phyloP scores from a whole-genome alignment of 2,113 vertebrate genomes.

The Serilophus lunatus region DNA sequence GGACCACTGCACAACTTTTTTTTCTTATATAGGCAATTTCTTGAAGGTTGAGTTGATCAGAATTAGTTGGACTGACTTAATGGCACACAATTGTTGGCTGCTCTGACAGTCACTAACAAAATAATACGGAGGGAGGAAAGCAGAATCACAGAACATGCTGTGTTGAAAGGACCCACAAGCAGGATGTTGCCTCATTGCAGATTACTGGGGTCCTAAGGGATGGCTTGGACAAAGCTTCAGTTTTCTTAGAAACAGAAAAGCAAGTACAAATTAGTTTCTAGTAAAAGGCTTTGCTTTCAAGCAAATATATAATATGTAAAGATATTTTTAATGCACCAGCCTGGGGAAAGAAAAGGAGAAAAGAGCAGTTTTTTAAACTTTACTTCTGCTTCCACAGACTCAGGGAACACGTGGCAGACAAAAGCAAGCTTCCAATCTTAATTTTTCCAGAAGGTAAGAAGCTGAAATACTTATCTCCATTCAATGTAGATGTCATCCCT shows the following conservation, averaged over 20 bases:
- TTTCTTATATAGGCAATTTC: neutral
- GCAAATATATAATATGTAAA: neutral
- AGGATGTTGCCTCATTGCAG: neutral
- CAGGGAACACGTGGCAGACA: constrained; percentile 84
- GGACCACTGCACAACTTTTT: neutral
- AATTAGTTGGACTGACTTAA: neutral
- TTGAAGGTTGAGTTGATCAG: neutral
- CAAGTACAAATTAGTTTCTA: neutral
- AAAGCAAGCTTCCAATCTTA: constrained; percentile 90
- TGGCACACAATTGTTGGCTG: neutral
- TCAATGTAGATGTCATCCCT: neutral
- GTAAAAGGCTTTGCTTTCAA: neutral
- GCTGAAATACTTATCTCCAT: neutral
- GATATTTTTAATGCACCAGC: neutral
- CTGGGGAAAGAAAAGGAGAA: neutral
- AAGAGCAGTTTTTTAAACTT: neutral
- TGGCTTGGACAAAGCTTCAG: neutral
- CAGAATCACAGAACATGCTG: too few species aligned
- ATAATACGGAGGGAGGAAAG: neutral
- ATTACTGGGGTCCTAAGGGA: neutral
- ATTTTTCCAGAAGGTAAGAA: constrained; percentile 96
- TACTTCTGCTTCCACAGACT: constrained; percentile 75
- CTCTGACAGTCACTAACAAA: neutral
- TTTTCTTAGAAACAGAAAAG: neutral
- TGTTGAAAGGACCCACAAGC: too few species aligned